A percentile compares a stretch with the other conserved stretches of the same genome.
Evolutionary conservation across 2,797 vertebrate genomes (phyloP).

Genomic region (Leptatherina wallacei): DNA sequence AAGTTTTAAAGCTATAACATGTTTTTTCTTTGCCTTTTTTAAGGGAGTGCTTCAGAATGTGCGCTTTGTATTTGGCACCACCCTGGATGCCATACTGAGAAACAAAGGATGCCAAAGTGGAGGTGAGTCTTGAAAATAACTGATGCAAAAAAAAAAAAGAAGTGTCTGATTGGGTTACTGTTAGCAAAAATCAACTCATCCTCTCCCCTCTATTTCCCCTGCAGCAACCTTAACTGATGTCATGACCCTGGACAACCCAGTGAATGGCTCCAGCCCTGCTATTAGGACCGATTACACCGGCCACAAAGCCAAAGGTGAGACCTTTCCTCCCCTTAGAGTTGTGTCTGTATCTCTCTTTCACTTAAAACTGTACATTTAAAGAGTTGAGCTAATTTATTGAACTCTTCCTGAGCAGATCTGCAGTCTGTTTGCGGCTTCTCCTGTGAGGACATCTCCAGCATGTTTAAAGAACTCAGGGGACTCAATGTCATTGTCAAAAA

Average conservation of each 20-base stretch:
- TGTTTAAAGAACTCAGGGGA: constrained; percentile 93
- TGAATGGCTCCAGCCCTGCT: constrained; percentile 94
- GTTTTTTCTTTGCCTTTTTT: constrained; percentile 17
- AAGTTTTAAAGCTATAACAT: too few species aligned
- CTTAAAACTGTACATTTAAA: constrained; percentile 6
- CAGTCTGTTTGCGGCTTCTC: constrained; percentile 94
- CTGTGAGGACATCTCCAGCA: constrained; percentile 92
- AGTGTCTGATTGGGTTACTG: not conserved
- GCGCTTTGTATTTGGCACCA: constrained; percentile 95
- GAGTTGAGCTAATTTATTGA: constrained; percentile 28
- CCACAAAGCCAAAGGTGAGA: constrained; percentile 92
- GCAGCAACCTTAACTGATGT: constrained; percentile 84
- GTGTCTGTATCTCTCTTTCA: not conserved
- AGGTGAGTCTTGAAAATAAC: constrained; percentile 81
- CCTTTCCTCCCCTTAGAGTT: constrained; percentile 14
- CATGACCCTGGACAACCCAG: constrained; percentile 91
- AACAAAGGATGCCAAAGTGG: constrained; percentile 95
- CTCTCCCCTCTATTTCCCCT: constrained; percentile 13
- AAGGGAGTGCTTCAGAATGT: constrained; percentile 98
- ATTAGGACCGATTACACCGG: constrained; percentile 94
- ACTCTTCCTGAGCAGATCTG: constrained; percentile 78
- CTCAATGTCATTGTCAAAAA: constrained; percentile 90
- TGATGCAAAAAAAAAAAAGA: not conserved
- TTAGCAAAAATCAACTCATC: constrained; percentile 20
- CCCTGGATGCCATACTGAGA: constrained; percentile 90